These are phyloP conservation scores for Anoplopoma fimbria DNA, from an alignment of 2,113 vertebrate species.

Conservation along the genomic window DNA sequence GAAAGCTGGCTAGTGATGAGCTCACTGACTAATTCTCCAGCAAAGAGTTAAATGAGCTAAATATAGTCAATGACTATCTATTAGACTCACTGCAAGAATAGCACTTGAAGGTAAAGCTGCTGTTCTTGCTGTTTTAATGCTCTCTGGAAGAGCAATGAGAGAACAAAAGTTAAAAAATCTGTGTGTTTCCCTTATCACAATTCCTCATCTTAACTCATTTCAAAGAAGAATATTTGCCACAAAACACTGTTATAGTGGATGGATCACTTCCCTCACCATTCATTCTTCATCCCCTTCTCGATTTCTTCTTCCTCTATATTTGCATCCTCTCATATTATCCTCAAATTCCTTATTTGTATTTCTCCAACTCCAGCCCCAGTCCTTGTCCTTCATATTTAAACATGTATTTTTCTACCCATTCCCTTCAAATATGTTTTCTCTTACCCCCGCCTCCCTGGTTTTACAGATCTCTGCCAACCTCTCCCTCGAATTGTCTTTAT, in stretches of 20 bases:
- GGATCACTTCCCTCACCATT: too few relatives aligned
- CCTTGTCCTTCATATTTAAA: not conserved
- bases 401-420: not conserved
- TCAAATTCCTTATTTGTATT: not conserved
- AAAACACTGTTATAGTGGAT: not conserved
- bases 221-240: constrained; percentile 30
- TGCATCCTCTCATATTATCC: not conserved
- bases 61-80: constrained; percentile 4
- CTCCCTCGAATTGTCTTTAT: constrained; percentile 31
- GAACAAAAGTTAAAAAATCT: constrained; percentile 23
- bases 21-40: constrained; percentile 25
- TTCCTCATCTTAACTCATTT: constrained; percentile 31
- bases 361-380: not conserved
- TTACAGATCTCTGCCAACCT: constrained; percentile 18
- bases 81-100: constrained; percentile 36
- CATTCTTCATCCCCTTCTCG: not conserved
- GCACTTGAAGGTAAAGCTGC: constrained; percentile 27
- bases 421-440: not conserved
- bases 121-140: not conserved
- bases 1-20: constrained; percentile 24
- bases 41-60: constrained; percentile 29
- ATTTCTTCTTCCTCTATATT: not conserved
- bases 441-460: not conserved
- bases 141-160: constrained; percentile 2
- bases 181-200: constrained; percentile 14